Conservation (phyloP, 2,888 invertebrate genomes). For the Chirona hameri region DNA sequence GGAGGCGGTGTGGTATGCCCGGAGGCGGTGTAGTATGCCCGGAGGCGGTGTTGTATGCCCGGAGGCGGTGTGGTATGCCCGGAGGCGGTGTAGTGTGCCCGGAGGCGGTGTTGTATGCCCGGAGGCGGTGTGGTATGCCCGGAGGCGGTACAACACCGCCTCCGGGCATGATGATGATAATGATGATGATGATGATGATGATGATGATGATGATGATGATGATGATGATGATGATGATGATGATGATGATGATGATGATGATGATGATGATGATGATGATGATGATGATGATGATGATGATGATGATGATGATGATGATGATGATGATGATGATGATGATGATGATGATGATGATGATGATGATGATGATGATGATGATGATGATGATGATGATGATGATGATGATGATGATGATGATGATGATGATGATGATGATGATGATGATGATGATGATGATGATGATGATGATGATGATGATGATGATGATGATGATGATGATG, state of each 20-base stretch:
- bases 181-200: slow-evolving; percentile 22
- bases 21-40: no score
- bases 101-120: no score
- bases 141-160: no score
- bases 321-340: neutral
- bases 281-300: slow-evolving; percentile 12
- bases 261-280: slow-evolving; percentile 22
- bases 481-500: slow-evolving; percentile 22
- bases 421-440: slow-evolving; percentile 12
- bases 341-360: slow-evolving; percentile 22
- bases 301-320: slow-evolving; percentile 11
- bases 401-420: neutral
- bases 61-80: no score
- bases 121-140: no score
- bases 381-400: neutral
- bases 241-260: slow-evolving; percentile 22
- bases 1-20: no score
- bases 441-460: slow-evolving; percentile 22
- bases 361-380: slow-evolving; percentile 22
- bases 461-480: slow-evolving; percentile 22
- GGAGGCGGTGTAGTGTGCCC: no score
- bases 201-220: slow-evolving; percentile 9
- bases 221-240: slow-evolving; percentile 3
- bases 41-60: no score
- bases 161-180: no score